Base-by-base conservation (phyloP, 1,140 invertebrate species). In the Nebria ingens region DNA sequence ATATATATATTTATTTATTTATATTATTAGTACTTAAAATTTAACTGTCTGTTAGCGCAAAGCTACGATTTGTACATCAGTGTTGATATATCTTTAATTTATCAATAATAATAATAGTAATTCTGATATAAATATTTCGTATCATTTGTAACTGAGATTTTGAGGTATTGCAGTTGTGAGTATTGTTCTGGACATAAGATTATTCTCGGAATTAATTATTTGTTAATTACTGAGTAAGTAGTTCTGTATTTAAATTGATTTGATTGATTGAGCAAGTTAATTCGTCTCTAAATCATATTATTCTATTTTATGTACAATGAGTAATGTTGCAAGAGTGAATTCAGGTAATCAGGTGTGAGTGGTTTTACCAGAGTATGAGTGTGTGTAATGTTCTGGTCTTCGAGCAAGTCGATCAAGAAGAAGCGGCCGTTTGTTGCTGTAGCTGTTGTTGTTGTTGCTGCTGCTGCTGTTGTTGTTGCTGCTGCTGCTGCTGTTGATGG, bases 91-190 rank as follows among this genome's bases (percentile, higher is more conserved):
- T 54, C 52, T 53, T 56, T 53, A n/a, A 54, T 54, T 57, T 54
- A 58, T 42, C 57, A 58, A 19, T 54, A 49, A 34, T 53, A 40
- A 58, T 59, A 55, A 53, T 61, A 62, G 58, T 45, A 45, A 62
- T 61, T 64, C 59, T 64, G 61, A 62, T 63, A 63, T 63, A 67
- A 64, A 65, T 65, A 65, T 64, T 62, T 54, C 23, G 34, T 61
- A 61, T 61, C 59, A 58, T 56, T 62, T 22, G n/a, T 66, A 66
- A 64, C 66, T 68, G 66, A 68, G 66, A 62, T 64, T 59, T 56
- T 66, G 66, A 68, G 66, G 66, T 68, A 68, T 68, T 68, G 64
- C 60, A 63, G 66, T 66, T 68, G 52, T 64, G 60, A 59, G 53
- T 62, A 65, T 64, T 64, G 59, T 64, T 52, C n/a, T 29, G 25